Evolutionary conservation across 2,113 vertebrate genomes (phyloP), one percentile per base, ranked within the genome.

Genomic region (Verasper variegatus): DNA sequence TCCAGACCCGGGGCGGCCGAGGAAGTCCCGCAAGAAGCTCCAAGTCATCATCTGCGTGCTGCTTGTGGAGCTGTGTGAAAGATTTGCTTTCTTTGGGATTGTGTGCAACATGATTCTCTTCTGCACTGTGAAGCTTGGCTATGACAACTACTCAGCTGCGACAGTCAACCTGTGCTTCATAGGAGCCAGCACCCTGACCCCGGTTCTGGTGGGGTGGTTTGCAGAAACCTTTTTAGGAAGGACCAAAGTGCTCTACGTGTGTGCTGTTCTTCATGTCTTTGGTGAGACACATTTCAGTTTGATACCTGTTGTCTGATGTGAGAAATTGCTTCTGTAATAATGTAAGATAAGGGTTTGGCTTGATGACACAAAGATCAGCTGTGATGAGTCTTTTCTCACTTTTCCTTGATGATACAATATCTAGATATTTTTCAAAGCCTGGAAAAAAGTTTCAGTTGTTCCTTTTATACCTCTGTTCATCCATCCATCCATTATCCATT

Each of bases 81-180:
- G 95, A 40, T 97, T 98, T 81, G 94, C 95, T 0, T 98, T 98
- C 88, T 96, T 96, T 14, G 96, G 96, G 82, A 96, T 98, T 0
- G 93, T 97, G 47, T 98, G 97, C 91, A 98, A 97, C 84, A 95
- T 94, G 95, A 97, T 98, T 74, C 92, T 97, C 10, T 98, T 97
- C 89, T 98, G 97, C 92, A 97, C 95, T 0, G 73, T 95, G 65
- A 96, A 94, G 77, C 93, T 98, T 0, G 95, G 95, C 78, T 96
- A 97, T 17, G 26, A 49, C 71, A 96, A 95, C 86, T 86, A 95
- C 92, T 93, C 97, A 78, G 97, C 96, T 0, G 95, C 95, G 1
- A 94, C 95, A 0, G 87, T 96, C 63, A 98, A 97, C 56, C 88
- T 98, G 86, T 94, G 95, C 83, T 98, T 99, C n/a, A 91, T 96